phyloP scores from a whole-genome alignment of 2,113 vertebrate genomes.

The Peromyscus maniculatus region DNA sequence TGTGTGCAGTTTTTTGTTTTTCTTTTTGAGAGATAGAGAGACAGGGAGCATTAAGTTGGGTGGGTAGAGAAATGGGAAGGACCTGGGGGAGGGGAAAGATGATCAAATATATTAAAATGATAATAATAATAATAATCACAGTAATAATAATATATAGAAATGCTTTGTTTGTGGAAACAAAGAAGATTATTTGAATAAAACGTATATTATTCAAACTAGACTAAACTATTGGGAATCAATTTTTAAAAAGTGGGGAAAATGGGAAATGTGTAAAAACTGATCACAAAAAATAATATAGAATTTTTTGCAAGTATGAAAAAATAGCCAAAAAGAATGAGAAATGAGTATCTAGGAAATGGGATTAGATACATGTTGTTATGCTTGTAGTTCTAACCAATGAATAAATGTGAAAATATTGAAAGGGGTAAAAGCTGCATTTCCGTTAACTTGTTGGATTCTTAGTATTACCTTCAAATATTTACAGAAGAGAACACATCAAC shows the following conservation, averaged over 20 bases:
- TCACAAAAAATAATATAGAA: background rate
- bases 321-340: background rate
- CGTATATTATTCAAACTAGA: background rate
- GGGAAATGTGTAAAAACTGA: no score
- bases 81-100: background rate
- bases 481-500: background rate
- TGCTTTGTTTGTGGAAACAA: background rate
- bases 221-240: background rate
- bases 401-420: background rate
- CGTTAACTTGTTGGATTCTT: background rate
- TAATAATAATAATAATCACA: background rate
- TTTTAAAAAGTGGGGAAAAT: background rate
- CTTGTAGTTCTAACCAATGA: background rate
- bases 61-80: background rate
- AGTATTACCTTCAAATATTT: background rate
- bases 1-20: background rate
- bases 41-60: background rate
- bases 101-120: background rate
- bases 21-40: background rate
- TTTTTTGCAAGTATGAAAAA: background rate
- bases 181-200: background rate
- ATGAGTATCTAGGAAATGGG: background rate
- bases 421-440: background rate
- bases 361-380: background rate
- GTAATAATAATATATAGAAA: background rate